Conservation (phyloP, 2,888 invertebrate genomes). For the Therioaphis trifolii region DNA sequence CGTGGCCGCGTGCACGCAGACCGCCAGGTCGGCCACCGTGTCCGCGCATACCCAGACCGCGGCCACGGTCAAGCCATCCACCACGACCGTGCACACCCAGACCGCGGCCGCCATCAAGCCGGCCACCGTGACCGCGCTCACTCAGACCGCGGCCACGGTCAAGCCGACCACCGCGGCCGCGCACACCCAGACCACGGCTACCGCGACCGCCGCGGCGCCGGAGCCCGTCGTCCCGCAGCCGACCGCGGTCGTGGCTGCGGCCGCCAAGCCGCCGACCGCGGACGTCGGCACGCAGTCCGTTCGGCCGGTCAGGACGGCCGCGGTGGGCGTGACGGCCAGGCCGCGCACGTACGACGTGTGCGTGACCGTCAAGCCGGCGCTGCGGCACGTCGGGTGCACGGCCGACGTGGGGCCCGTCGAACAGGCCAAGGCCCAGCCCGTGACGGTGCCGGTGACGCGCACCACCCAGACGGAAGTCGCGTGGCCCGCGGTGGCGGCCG, state of each 20-base stretch:
- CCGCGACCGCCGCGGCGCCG: neutral
- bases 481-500: neutral
- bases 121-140: neutral
- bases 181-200: neutral
- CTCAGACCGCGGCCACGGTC: neutral
- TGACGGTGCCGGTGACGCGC: slow-evolving; percentile 24
- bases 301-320: slow-evolving; percentile 63
- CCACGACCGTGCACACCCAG: slow-evolving; percentile 52
- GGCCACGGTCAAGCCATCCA: slow-evolving; percentile 66
- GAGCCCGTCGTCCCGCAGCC: neutral
- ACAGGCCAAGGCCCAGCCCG: neutral
- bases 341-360: slow-evolving; percentile 69
- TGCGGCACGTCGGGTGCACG: slow-evolving; percentile 37
- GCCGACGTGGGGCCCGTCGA: neutral
- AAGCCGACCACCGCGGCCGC: neutral
- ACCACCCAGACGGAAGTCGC: slow-evolving; percentile 44
- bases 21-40: neutral
- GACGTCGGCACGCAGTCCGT: neutral
- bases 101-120: neutral
- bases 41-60: slow-evolving; percentile 24
- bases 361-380: slow-evolving; percentile 68
- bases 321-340: slow-evolving; percentile 69
- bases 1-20: neutral
- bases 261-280: neutral
- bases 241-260: slow-evolving; percentile 65